phyloP scores from a whole-genome alignment of 2,113 vertebrate species.

The Mirza zaza region DNA sequence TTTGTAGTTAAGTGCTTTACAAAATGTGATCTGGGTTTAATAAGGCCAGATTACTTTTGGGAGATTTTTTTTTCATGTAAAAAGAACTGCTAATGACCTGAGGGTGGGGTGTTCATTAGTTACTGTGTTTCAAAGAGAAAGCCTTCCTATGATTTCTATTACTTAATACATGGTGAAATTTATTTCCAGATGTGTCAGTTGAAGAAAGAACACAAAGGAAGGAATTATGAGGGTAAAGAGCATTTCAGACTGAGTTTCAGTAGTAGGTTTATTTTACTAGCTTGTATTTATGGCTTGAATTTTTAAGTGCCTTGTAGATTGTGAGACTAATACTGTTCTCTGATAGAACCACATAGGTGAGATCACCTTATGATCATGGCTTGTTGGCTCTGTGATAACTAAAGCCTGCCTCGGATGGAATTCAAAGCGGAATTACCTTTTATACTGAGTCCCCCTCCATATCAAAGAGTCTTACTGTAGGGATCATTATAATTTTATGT shows the following conservation, averaged over 20 bases:
- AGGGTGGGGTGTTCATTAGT: neutral
- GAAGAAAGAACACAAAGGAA: slow-evolving; percentile 36
- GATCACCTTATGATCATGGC: neutral
- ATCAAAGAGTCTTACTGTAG: neutral
- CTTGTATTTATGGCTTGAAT: slow-evolving; percentile 14
- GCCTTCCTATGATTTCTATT: neutral
- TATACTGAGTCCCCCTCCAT: neutral
- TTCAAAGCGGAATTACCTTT: slow-evolving; percentile 1
- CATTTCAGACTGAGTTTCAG: neutral
- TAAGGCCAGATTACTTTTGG: neutral
- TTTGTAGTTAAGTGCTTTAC: slow-evolving; percentile 43
- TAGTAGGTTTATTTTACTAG: slow-evolving; percentile 23
- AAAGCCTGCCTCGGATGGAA: neutral
- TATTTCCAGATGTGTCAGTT: slow-evolving; percentile 36
- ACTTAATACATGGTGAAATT: neutral
- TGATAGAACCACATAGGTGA: neutral
- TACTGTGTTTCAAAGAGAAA: slow-evolving; percentile 52
- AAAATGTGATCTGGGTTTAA: slow-evolving; percentile 7
- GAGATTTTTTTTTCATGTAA: slow-evolving; percentile 38
- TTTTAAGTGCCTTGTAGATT: slow-evolving; percentile 30
- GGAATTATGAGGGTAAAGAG: neutral
- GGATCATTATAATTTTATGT: neutral
- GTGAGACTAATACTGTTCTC: neutral
- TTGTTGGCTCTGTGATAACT: neutral
- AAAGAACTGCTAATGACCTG: neutral